Base-by-base conservation (phyloP, 2,113 vertebrate species). In the Sturnus vulgaris region DNA sequence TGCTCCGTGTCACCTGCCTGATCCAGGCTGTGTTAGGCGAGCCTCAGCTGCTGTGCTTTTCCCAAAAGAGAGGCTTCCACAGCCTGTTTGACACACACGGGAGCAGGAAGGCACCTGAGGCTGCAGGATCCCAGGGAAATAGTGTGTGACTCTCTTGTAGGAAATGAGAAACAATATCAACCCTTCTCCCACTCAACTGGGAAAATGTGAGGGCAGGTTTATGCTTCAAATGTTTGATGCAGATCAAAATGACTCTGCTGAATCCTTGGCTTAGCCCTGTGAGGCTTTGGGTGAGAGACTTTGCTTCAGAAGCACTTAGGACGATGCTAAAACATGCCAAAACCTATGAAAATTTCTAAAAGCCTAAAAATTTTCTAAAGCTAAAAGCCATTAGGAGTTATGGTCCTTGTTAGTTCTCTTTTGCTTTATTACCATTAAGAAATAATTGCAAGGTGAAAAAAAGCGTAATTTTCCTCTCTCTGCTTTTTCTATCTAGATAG, bases 121-220 rank as follows among this genome's bases (percentile, higher is more conserved):
- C 39, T 22, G 77, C 63, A 70, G 24, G 52, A 69, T 77, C 63
- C 90, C 3, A 1, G 39, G 63, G 68, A 77, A 88, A 73, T 6
- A 65, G 22, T 1, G 5, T 70, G 35, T 80, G 82, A 59, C 35
- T 73, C 10, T 13, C 12, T 13, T 44, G 50, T 37, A 92, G 7
- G 12, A 85, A 95, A 52, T 25, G 37, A 80, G 68, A 61, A 95
- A 55, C 37, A 81, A n/a, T 49, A 37, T 4, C 30, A 82, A 9
- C 8, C 27, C 22, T n/a, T 70, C 33, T 71, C 52, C 7, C 52
- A 50, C 7, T 3, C 30, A 22, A 19, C 33, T 61, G 66, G 60
- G 69, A 69, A 85, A 80, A 4, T 9, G 25, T 0, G 0, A 73
- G 47, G n/a, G 30, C 1, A 7, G 7, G 7, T 65, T 85, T 80